These are phyloP conservation scores for Urosaurus nigricauda DNA, from an alignment of 2,797 vertebrate genomes.

Conservation along the genomic window DNA sequence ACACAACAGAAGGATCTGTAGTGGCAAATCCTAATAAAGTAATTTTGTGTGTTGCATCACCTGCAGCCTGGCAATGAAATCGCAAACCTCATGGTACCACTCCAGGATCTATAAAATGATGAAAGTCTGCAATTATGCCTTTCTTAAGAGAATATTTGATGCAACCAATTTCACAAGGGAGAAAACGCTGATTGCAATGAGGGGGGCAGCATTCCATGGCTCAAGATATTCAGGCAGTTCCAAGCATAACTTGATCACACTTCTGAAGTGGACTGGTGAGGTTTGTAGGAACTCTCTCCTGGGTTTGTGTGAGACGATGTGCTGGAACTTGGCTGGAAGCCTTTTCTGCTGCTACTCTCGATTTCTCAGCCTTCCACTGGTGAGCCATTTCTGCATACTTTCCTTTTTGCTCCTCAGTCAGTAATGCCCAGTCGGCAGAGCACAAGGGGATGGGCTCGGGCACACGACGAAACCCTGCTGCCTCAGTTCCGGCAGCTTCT, in stretches of 20 bases:
- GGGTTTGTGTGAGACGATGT: conserved; percentile 33
- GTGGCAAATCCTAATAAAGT: conserved; percentile 78
- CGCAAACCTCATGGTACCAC: no score
- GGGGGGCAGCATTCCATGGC: conserved; percentile 81
- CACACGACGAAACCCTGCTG: conserved; percentile 66
- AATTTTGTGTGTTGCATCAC: conserved; percentile 82
- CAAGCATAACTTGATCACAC: conserved; percentile 70
- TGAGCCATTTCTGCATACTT: conserved; percentile 76
- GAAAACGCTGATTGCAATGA: conserved; percentile 80
- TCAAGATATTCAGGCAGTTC: conserved; percentile 82
- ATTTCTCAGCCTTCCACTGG: conserved; percentile 67
- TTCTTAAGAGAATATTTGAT: conserved; percentile 79
- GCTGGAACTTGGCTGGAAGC: not conserved
- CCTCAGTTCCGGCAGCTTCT: conserved; percentile 76
- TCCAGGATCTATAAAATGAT: conserved; percentile 83
- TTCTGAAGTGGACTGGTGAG: conserved; percentile 61
- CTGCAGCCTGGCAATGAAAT: conserved; percentile 52
- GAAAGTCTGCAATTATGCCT: conserved; percentile 79
- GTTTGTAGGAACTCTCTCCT: conserved; percentile 55
- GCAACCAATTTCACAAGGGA: conserved; percentile 85
- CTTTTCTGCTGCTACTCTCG: conserved; percentile 46
- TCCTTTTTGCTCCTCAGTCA: conserved; percentile 72
- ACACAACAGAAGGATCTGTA: conserved; percentile 67
- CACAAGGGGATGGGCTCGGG: conserved; percentile 74
- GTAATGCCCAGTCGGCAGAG: conserved; percentile 71